Evolutionary conservation across 2,888 invertebrate species (phyloP).

Genomic region (Andrena marginata): DNA sequence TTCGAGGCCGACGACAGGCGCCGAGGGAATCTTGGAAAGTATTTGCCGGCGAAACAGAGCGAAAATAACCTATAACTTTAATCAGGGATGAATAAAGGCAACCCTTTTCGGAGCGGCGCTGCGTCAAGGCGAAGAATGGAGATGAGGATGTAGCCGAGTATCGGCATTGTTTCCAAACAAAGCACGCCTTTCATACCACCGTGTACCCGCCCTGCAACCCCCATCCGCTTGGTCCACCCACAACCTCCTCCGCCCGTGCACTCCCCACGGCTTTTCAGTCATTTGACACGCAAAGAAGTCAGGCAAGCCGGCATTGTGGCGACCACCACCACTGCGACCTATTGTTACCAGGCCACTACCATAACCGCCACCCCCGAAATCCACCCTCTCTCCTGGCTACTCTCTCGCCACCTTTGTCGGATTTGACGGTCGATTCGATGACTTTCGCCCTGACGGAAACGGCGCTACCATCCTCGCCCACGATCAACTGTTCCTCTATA

Average conservation of each 20-base stretch:
- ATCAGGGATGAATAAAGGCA: constrained; percentile 84
- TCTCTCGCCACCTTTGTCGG: constrained; percentile 63
- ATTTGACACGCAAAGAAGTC: constrained; percentile 85
- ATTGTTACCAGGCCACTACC: constrained; percentile 83
- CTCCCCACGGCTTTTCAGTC: constrained; percentile 83
- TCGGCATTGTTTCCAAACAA: constrained; percentile 85
- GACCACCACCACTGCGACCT: constrained; percentile 74
- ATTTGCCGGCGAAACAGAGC: constrained; percentile 73
- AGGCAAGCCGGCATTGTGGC: constrained; percentile 82
- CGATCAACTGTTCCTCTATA: not conserved
- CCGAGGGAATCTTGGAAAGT: constrained; percentile 65
- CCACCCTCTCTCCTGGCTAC: constrained; percentile 55
- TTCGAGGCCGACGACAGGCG: constrained; percentile 35
- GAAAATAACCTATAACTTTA: constrained; percentile 83
- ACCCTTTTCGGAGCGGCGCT: constrained; percentile 79
- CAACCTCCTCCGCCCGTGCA: constrained; percentile 66
- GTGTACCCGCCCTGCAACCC: constrained; percentile 69
- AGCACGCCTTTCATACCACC: constrained; percentile 84
- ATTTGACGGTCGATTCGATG: constrained; percentile 54
- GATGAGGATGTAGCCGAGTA: constrained; percentile 85
- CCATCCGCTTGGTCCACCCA: constrained; percentile 59
- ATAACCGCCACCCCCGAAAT: constrained; percentile 68
- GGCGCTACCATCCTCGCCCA: not conserved
- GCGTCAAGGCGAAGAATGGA: constrained; percentile 85
- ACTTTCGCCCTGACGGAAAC: not conserved